Base-by-base conservation (phyloP, 2,888 invertebrate genomes). In the Cremastobaeus sp. region DNA sequence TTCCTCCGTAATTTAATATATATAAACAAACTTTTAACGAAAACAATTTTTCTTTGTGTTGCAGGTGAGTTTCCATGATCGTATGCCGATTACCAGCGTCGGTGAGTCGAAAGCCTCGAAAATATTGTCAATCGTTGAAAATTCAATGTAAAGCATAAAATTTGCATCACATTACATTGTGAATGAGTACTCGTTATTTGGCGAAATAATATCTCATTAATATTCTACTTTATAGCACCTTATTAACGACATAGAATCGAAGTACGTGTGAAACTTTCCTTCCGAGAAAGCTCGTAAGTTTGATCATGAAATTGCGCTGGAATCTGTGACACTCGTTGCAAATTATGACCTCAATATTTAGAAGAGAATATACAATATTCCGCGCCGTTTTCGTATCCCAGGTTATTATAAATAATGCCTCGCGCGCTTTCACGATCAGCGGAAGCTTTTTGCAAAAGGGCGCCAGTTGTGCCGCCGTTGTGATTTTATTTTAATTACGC, bases 1-100 rank as follows among this genome's bases (percentile, higher is more conserved):
- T 66, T 57, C 37, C 41, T 43, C 43, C 50, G 12, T 25, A 57
- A 66, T 66, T 66, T 48, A 55, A 48, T 39, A 66, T 55, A 32
- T 37, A 54, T 52, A 30, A 12, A n/a, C n/a, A 4, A 4, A 14
- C 1, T 21, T 55, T 48, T 32, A 15, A n/a, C n/a, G 28, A 55
- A 20, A 47, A 12, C 3, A 14, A 5, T 20, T 43, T 34, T 41
- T 41, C 9, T 34, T 43, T 57, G 34, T 57, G 57, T 14, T 25
- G 25, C 57, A 57, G 66, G 57, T 57, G 14, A 57, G 66, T 57
- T 0, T 14, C n/a, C 41, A 17, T 54, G 4, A 18, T 2, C 14
- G 9, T 15, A 5, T 9, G n/a, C n/a, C n/a, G n/a, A n/a, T 32
- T 11, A 32, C 25, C 2, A 3, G 12, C 11, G 18, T 20, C n/a